Evolutionary conservation across 1,140 invertebrate genomes (phyloP).

Genomic region (Eriosoma lanigerum): DNA sequence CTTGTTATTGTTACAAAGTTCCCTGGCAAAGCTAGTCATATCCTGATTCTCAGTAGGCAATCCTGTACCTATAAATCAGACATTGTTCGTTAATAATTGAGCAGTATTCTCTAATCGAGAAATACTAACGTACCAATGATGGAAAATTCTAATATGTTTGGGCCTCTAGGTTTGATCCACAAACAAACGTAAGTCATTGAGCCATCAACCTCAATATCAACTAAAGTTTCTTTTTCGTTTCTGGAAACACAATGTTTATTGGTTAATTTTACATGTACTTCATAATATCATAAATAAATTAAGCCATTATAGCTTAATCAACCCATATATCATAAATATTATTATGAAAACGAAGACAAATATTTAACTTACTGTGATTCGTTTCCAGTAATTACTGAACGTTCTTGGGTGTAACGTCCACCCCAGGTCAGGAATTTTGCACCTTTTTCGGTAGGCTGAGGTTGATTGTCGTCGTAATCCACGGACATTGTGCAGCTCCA

Average conservation of each 20-base stretch:
- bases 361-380: background rate
- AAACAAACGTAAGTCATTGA: background rate
- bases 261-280: background rate
- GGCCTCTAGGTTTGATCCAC: background rate
- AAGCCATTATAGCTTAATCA: background rate
- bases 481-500: background rate
- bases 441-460: background rate
- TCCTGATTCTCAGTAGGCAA: background rate
- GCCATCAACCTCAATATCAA: too few relatives aligned
- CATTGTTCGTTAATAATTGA: background rate
- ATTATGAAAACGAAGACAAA: background rate
- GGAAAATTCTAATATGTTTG: background rate
- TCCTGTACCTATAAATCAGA: background rate
- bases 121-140: background rate
- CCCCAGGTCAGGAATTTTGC: background rate
- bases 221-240: background rate
- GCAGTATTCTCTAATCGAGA: background rate
- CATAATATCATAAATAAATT: background rate
- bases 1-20: background rate
- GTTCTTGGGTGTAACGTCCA: background rate
- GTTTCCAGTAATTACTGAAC: rapidly evolving
- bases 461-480: background rate
- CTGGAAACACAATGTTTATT: too few relatives aligned
- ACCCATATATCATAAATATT: background rate
- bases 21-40: background rate